These are phyloP conservation scores for Okamejei kenojei DNA, from an alignment of 2,797 vertebrate genomes.

Conservation along the genomic window DNA sequence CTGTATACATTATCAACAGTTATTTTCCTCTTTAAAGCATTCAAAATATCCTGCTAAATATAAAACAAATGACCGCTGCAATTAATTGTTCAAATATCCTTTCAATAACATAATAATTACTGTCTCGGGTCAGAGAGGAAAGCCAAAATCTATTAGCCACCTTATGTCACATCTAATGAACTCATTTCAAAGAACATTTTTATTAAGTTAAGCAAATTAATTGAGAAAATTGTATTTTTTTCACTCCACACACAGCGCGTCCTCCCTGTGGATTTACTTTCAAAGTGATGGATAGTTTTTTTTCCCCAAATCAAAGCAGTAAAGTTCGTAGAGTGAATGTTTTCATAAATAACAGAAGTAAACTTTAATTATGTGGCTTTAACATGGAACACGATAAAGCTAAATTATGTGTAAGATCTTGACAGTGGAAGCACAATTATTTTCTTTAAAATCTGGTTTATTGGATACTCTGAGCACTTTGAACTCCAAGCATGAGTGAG, in stretches of 20 bases:
- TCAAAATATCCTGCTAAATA: neutral
- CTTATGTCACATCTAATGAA: neutral
- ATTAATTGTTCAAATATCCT: neutral
- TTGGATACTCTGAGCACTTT: neutral
- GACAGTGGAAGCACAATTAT: neutral
- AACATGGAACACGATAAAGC: neutral
- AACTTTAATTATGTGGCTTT: conserved; percentile 10
- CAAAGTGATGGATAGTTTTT: neutral
- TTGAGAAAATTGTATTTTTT: conserved; percentile 31
- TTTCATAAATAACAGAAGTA: conserved; percentile 27
- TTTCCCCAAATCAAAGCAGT: neutral
- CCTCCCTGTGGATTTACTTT: conserved; percentile 21
- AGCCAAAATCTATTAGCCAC: neutral
- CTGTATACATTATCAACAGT: neutral
- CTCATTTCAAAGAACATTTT: neutral
- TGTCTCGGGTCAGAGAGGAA: neutral
- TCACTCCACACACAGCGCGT: neutral
- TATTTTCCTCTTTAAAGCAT: neutral
- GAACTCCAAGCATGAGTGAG: neutral
- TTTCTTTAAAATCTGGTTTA: neutral
- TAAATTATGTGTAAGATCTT: neutral
- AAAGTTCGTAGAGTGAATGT: neutral
- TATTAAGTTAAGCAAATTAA: conserved; percentile 34
- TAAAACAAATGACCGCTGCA: neutral
- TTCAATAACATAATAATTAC: conserved; percentile 1